Conservation (phyloP, 1,140 invertebrate species). For the Triops cancriformis region DNA sequence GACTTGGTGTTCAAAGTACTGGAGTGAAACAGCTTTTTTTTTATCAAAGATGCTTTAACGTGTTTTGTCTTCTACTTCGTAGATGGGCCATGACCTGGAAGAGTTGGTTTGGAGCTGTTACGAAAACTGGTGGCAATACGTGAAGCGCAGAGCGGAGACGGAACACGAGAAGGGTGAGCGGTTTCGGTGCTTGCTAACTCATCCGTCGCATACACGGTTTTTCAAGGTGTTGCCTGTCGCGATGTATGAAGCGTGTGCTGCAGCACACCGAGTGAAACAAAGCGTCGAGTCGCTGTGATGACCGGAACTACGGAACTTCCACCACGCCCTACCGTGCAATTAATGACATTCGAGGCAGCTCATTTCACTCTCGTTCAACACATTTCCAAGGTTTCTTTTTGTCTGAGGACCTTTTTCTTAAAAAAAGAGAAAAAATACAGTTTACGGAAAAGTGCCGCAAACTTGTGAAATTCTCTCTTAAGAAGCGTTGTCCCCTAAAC, state of each 20-base stretch:
- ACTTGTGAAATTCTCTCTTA: too few species aligned
- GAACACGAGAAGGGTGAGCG: neutral
- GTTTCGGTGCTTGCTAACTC: neutral
- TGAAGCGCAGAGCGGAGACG: neutral
- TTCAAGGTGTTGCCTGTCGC: neutral
- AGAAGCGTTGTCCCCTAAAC: too few species aligned
- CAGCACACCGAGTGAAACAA: neutral
- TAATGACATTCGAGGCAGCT: neutral
- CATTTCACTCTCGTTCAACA: neutral
- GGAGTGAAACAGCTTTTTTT: neutral
- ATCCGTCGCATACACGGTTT: neutral
- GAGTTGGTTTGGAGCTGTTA: neutral
- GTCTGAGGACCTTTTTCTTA: too few species aligned
- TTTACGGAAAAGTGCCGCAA: too few species aligned
- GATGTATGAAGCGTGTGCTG: neutral
- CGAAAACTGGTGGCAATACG: neutral
- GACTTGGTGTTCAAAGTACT: neutral
- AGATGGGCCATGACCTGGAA: neutral
- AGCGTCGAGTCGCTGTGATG: neutral
- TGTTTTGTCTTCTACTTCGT: neutral
- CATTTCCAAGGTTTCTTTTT: neutral
- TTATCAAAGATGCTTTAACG: neutral
- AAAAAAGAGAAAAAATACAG: too few species aligned
- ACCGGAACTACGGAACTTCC: slow-evolving; percentile 7
- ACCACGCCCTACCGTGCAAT: neutral